Evolutionary conservation across 2,888 invertebrate species (phyloP), one percentile per base, ranked within the genome.

Genomic region (Platycheirus rosarum): DNA sequence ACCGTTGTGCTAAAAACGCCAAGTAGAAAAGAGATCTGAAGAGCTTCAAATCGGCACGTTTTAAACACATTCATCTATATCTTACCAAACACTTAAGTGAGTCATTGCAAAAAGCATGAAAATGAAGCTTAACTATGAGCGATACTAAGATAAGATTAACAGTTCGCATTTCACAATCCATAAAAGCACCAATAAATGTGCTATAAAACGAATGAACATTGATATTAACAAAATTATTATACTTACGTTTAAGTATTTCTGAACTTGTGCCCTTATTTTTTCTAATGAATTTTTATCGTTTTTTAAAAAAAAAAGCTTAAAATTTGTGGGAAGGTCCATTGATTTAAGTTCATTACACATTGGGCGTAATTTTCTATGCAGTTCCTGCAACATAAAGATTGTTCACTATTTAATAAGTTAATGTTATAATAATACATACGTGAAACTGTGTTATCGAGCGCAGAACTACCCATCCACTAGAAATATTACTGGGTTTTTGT

Each of bases 231-330:
- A n/a, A n/a, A n/a, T n/a, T n/a, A n/a, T n/a, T n/a, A n/a, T 40
- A 85, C 93, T 92, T 91, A 96, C 96, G 91, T 95, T 94, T 88
- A 97, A 92, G 91, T 96, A 97, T 89, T 94, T 95, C 90, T 97
- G 96, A 88, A 97, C 94, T 89, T 95, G 94, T 84, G 91, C 92
- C 90, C 95, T 96, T 2, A 96, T 95, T 88, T 95, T 96, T 85
- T 97, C 96, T 86, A 97, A 90, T 1, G 95, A 94, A 85, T 94
- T 93, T 87, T 93, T 94, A 87, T 97, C 97, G 63, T 94, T 94
- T 90, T 97, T 97, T 16, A 95, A 94, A 87, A 97, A 97, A 79
- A 95, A 91, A 89, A 95, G 95, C 87, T 96, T 96, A 85, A 95
- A 93, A 2, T 95, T 94, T 9, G 96, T 95, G 0, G 97, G 97